Conservation (phyloP, 2,888 invertebrate species). For the Gerris lacustris region DNA sequence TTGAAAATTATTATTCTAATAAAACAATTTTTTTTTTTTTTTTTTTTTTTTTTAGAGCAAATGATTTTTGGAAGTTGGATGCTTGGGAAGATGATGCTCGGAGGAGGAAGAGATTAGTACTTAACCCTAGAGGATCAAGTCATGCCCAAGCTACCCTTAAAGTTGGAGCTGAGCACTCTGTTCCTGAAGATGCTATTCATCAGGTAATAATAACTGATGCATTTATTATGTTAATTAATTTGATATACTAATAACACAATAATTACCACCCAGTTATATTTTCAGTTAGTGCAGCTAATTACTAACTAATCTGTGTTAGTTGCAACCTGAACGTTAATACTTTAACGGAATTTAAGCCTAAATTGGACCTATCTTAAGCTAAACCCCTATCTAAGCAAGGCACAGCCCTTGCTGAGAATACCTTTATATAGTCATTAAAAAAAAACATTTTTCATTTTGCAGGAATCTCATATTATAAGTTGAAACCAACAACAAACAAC, state of each 20-base stretch:
- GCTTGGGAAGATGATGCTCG: conserved; percentile 99
- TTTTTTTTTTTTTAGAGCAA: conserved; percentile 34
- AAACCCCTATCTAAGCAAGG: too few relatives aligned
- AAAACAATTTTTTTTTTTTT: conserved; percentile 11
- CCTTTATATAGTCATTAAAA: too few relatives aligned
- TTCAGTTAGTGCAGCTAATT: too few relatives aligned
- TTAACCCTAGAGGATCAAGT: conserved; percentile 84
- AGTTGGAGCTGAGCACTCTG: conserved; percentile 62
- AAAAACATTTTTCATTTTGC: too few relatives aligned
- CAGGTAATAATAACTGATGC: conserved; percentile 43
- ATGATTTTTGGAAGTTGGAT: conserved; percentile 87
- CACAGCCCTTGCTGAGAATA: too few relatives aligned
- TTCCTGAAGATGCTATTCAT: conserved; percentile 82
- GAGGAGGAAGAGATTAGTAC: conserved; percentile 84
- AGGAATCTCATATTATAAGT: too few relatives aligned
- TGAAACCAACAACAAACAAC: too few relatives aligned
- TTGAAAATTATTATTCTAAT: background rate
- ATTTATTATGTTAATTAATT: background rate
- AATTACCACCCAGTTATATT: too few relatives aligned
- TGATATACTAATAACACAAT: background rate
- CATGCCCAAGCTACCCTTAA: conserved; percentile 82
- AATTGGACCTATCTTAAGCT: too few relatives aligned
- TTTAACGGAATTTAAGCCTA: too few relatives aligned
- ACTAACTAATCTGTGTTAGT: too few relatives aligned
- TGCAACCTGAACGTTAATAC: too few relatives aligned